phyloP scores from a whole-genome alignment of 2,888 invertebrate genomes.

The Eupithecia abbreviata region DNA sequence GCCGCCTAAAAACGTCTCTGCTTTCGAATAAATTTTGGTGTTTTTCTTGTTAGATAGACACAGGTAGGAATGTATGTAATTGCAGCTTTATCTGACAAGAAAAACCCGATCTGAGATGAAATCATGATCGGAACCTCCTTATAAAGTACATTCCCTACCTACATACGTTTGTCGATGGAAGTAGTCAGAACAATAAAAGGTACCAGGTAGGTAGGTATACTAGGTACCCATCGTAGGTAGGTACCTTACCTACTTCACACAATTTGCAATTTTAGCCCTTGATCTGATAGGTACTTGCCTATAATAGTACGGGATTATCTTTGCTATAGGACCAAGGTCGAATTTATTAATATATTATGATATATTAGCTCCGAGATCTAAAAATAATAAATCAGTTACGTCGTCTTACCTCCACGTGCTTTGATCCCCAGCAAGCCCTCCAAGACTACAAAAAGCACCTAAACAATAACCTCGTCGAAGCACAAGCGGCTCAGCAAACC shows the following conservation, averaged over 20 bases:
- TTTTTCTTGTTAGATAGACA: background rate
- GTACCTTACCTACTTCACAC: no score
- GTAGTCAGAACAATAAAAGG: background rate
- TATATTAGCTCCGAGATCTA: no score
- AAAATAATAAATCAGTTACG: no score
- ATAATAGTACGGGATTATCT: background rate
- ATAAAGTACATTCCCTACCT: background rate
- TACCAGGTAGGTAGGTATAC: background rate
- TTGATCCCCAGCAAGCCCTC: conserved; percentile 59
- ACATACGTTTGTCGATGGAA: background rate
- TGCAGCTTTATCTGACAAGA: background rate
- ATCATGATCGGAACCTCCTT: background rate
- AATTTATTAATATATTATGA: no score
- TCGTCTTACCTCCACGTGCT: background rate
- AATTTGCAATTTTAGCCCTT: no score
- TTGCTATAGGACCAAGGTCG: no score
- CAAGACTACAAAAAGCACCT: conserved; percentile 67
- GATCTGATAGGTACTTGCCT: background rate
- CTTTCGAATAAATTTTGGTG: no score
- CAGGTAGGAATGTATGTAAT: no score
- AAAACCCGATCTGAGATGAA: background rate
- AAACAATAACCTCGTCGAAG: conserved; percentile 54
- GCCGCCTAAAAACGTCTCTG: no score
- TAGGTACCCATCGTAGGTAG: background rate
- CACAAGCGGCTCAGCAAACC: conserved; percentile 56